A percentile compares a stretch with the other conserved stretches of the same genome.
phyloP scores from a whole-genome alignment of 2,888 invertebrate genomes.

The Petrolisthes manimaculis region DNA sequence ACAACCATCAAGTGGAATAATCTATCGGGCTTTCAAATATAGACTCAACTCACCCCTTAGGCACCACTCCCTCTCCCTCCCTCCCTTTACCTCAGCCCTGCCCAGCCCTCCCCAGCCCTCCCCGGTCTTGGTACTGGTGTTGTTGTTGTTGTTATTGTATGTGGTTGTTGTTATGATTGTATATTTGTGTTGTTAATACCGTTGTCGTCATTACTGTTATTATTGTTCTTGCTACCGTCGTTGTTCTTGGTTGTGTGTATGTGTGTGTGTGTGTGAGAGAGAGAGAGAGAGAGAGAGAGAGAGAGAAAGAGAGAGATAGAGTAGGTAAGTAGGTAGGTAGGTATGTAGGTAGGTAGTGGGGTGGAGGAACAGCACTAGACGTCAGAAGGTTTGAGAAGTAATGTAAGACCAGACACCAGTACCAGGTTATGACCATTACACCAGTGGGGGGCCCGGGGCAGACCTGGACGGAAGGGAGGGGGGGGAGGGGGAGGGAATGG shows the following conservation, averaged over 20 bases:
- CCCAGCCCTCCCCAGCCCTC: no score
- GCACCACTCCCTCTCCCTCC: no score
- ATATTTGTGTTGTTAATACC: no score
- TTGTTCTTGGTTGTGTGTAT: no score
- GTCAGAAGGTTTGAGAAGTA: not conserved
- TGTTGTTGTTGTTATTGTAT: no score
- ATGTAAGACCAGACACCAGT: not conserved
- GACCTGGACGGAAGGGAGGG: not conserved
- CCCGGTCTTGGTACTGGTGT: no score
- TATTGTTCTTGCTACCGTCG: no score
- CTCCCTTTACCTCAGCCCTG: no score
- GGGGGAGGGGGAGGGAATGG: not conserved
- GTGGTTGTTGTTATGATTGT: no score
- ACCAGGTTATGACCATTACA: not conserved
- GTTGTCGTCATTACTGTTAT: no score
- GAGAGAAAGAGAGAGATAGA: not conserved
- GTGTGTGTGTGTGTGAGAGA: no score
- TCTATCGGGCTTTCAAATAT: not conserved
- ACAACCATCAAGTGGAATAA: not conserved
- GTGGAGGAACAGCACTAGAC: not conserved
- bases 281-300: not conserved
- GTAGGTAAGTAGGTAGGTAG: not conserved
- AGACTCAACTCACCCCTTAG: no score
- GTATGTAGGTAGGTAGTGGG: not conserved
- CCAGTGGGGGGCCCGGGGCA: not conserved